Evolutionary conservation across 2,113 vertebrate species (phyloP).

Genomic region (Tursiops truncatus): DNA sequence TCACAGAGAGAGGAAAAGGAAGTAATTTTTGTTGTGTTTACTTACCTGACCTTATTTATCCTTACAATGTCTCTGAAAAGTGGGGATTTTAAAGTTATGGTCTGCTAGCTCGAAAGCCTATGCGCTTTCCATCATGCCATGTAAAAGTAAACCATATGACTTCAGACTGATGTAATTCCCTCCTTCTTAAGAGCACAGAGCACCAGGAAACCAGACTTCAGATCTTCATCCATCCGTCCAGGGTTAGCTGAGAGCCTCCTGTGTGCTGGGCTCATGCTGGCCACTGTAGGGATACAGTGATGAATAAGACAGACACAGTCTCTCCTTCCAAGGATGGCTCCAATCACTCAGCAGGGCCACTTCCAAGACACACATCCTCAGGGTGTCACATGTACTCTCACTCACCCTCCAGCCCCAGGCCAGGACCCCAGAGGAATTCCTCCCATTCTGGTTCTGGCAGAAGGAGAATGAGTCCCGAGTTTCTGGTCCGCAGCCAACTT

Average conservation of each 20-base stretch:
- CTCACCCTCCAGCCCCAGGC: background rate
- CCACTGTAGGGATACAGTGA: background rate
- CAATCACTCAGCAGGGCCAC: background rate
- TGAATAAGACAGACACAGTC: background rate
- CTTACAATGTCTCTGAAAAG: background rate
- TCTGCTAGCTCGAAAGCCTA: background rate
- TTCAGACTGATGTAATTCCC: background rate
- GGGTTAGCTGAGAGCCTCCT: background rate
- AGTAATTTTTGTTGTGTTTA: background rate
- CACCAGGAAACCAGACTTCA: conserved; percentile 15
- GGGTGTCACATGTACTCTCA: background rate
- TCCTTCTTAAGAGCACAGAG: conserved; percentile 27
- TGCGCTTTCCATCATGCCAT: background rate
- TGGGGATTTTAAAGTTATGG: background rate
- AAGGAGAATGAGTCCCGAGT: background rate
- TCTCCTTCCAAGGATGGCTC: background rate
- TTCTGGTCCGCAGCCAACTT: background rate
- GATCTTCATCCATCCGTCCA: background rate
- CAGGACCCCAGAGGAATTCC: background rate
- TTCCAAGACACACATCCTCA: background rate
- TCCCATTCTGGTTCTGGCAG: background rate
- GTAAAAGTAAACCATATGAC: background rate
- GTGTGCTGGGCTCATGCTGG: background rate
- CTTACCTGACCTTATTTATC: background rate
- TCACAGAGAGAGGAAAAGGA: background rate